These are phyloP conservation scores for Chloropsis cyanopogon DNA, from an alignment of 2,113 vertebrate species.

Conservation along the genomic window DNA sequence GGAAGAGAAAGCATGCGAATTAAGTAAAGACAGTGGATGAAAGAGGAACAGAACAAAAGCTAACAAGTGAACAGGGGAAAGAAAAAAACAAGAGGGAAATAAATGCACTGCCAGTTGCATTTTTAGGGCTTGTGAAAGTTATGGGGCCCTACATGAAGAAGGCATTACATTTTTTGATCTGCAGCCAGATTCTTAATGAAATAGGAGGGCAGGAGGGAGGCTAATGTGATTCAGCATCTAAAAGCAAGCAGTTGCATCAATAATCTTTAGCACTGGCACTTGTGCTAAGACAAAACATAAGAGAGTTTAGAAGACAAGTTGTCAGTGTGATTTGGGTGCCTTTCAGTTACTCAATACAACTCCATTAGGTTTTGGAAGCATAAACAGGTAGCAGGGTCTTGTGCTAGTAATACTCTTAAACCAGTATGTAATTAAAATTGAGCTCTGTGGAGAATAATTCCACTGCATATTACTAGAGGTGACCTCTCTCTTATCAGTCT, in stretches of 20 bases:
- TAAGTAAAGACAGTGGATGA: not conserved
- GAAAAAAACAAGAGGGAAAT: not conserved
- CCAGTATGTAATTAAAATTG: constrained; percentile 65
- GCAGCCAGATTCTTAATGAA: constrained; percentile 81
- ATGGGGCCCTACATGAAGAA: constrained; percentile 49
- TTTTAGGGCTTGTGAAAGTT: constrained; percentile 57
- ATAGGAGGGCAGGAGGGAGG: constrained; percentile 70
- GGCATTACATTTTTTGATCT: constrained; percentile 70
- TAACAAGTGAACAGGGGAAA: not conserved
- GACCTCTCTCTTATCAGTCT: constrained; percentile 40
- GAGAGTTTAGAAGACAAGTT: constrained; percentile 60
- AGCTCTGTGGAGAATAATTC: constrained; percentile 53
- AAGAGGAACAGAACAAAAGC: not conserved
- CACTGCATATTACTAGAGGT: constrained; percentile 15
- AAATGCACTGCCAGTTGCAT: not conserved
- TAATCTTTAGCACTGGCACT: constrained; percentile 68
- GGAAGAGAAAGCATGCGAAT: not conserved
- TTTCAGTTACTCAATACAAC: constrained; percentile 61
- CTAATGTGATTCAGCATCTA: constrained; percentile 73
- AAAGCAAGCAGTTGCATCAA: constrained; percentile 72
- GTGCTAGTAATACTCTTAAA: constrained; percentile 54
- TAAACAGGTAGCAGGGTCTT: constrained; percentile 57
- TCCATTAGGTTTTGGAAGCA: constrained; percentile 71
- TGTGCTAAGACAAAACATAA: constrained; percentile 55
- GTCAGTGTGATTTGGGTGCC: constrained; percentile 55